Conservation (phyloP, 1,140 invertebrate species). For the Brachionus paranguensis region DNA sequence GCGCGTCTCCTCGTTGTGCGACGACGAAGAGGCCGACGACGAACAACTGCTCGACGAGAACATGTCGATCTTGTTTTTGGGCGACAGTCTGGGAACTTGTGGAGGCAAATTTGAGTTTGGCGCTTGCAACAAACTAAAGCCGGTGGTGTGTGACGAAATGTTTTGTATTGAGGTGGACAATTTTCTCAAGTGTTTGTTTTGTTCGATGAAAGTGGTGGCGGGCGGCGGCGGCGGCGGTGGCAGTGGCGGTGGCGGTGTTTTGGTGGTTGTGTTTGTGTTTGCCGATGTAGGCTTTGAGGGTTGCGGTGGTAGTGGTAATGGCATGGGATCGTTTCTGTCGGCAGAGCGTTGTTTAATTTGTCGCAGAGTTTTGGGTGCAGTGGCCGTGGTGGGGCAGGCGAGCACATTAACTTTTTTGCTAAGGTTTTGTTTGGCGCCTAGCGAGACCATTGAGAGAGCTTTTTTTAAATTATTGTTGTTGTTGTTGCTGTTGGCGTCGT, state of each 20-base stretch:
- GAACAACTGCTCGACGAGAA: not conserved
- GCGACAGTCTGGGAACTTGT: not conserved
- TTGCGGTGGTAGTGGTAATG: too few species aligned
- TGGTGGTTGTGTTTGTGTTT: too few species aligned
- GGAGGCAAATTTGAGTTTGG: not conserved
- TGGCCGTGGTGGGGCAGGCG: not conserved
- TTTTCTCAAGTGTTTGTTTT: slow-evolving; percentile 39
- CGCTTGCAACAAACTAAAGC: not conserved
- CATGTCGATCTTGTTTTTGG: not conserved
- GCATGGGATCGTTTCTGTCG: not conserved
- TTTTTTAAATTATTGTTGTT: slow-evolving; percentile 2
- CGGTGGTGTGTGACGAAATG: not conserved
- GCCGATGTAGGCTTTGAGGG: too few species aligned
- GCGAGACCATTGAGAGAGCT: slow-evolving; percentile 1
- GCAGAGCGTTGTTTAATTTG: slow-evolving; percentile 26
- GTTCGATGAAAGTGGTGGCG: not conserved
- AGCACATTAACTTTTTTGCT: not conserved
- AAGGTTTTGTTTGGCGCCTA: not conserved
- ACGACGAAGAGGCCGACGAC: not conserved
- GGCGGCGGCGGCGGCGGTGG: not conserved
- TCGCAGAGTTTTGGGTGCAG: not conserved
- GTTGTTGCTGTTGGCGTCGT: not conserved
- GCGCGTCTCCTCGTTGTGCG: not conserved
- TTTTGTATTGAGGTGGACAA: slow-evolving; percentile 34
- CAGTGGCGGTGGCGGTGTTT: not conserved